A percentile compares a stretch with the other conserved stretches of the same genome.
Evolutionary conservation across 2,888 invertebrate genomes (phyloP).

Genomic region (Helleia helle): DNA sequence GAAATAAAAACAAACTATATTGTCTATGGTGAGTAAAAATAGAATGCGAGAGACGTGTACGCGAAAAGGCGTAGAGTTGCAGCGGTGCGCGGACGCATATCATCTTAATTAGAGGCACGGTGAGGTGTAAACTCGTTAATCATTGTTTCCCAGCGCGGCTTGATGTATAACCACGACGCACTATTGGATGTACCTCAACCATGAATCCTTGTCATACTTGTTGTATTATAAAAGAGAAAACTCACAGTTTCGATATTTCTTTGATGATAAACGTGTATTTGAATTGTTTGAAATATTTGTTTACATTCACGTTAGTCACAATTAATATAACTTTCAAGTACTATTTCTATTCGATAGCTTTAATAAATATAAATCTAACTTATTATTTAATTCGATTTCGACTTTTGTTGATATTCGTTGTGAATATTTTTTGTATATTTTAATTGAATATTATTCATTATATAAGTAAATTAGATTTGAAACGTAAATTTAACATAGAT

Average conservation of each 20-base stretch:
- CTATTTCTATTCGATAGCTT: too few species aligned
- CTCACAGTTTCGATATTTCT: too few species aligned
- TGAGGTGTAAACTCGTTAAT: slow-evolving; percentile 72
- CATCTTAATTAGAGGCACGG: slow-evolving; percentile 66
- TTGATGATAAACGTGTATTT: not conserved
- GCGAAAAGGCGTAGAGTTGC: slow-evolving; percentile 28
- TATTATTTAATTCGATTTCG: too few species aligned
- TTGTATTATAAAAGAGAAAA: slow-evolving; percentile 16
- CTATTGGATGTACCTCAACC: slow-evolving; percentile 45
- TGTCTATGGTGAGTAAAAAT: not conserved
- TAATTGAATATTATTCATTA: too few species aligned
- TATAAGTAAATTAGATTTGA: too few species aligned
- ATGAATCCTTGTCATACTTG: slow-evolving; percentile 39
- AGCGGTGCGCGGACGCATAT: slow-evolving; percentile 57
- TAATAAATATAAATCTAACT: too few species aligned
- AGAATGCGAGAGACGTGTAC: slow-evolving; percentile 1
- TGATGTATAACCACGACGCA: slow-evolving; percentile 51
- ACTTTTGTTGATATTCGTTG: too few species aligned
- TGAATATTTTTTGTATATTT: too few species aligned
- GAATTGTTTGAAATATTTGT: too few species aligned
- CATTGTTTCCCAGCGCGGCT: slow-evolving; percentile 54
- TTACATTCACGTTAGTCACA: too few species aligned
- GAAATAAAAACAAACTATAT: not conserved
- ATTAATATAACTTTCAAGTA: too few species aligned
- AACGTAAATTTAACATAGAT: too few species aligned